Evolutionary conservation across 2,797 vertebrate genomes (phyloP).

Genomic region (Danio aesculapii): DNA sequence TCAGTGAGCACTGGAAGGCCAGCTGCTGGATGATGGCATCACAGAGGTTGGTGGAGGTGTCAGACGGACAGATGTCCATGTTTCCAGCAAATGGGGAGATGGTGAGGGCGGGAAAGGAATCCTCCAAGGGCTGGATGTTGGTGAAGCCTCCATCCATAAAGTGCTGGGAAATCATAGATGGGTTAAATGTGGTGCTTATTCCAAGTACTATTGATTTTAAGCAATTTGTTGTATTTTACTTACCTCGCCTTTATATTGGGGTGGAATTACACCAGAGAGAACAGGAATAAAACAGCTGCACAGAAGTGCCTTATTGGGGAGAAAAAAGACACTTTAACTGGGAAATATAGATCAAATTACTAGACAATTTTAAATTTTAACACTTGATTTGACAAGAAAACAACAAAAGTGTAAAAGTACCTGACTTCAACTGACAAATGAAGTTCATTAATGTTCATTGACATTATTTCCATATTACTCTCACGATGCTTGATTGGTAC

Average conservation of each 20-base stretch:
- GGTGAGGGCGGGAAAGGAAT: conserved; percentile 79
- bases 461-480: too few relatives aligned
- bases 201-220: not conserved
- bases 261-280: conserved; percentile 87
- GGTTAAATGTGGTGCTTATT: not conserved
- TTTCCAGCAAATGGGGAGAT: conserved; percentile 91
- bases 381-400: too few relatives aligned
- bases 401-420: too few relatives aligned
- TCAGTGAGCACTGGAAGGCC: conserved; percentile 83
- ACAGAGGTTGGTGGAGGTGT: conserved; percentile 75
- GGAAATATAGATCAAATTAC: too few relatives aligned
- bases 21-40: conserved; percentile 81
- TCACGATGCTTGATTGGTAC: too few relatives aligned
- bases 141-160: conserved; percentile 91
- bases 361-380: too few relatives aligned
- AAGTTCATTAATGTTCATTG: too few relatives aligned
- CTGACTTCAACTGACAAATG: too few relatives aligned
- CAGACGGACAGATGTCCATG: conserved; percentile 87
- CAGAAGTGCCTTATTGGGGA: conserved; percentile 81
- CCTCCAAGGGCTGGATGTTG: conserved; percentile 81
- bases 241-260: conserved; percentile 76
- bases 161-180: conserved; percentile 70
- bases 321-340: not conserved
- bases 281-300: conserved; percentile 93
- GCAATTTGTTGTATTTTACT: conserved; percentile 46